These are phyloP conservation scores for Echeneis naucrates DNA, from an alignment of 2,797 vertebrate genomes.

Conservation along the genomic window DNA sequence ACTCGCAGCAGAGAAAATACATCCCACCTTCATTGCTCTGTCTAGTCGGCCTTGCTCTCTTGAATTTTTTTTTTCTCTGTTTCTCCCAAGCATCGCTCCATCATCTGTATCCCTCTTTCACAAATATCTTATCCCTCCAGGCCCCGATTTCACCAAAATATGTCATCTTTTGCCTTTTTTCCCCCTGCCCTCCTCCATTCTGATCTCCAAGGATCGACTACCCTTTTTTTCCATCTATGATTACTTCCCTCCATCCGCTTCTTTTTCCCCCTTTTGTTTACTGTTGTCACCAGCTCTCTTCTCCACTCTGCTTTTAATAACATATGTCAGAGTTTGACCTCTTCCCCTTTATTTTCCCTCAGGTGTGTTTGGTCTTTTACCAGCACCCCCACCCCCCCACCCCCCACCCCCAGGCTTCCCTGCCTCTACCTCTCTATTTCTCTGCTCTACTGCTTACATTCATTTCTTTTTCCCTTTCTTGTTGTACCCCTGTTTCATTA, in stretches of 20 bases:
- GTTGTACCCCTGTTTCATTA: constrained; percentile 68
- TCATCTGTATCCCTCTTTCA: constrained; percentile 32
- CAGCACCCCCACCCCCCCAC: background rate
- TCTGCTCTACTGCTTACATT: constrained; percentile 33
- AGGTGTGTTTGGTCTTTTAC: constrained; percentile 64
- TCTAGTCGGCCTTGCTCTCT: constrained; percentile 32
- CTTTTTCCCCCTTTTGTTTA: constrained; percentile 20
- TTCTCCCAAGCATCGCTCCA: constrained; percentile 35
- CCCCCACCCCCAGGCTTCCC: background rate
- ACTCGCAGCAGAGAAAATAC: constrained; percentile 45
- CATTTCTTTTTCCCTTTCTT: constrained; percentile 50
- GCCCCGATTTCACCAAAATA: constrained; percentile 68
- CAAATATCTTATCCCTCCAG: constrained; percentile 61
- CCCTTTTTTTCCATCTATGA: constrained; percentile 54
- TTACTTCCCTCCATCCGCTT: constrained; percentile 40
- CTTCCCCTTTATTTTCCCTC: constrained; percentile 53
- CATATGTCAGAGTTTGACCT: constrained; percentile 71
- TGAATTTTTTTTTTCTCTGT: constrained; percentile 37
- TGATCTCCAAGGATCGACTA: constrained; percentile 55
- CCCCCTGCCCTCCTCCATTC: constrained; percentile 16
- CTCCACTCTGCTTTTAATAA: constrained; percentile 68
- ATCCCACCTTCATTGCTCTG: constrained; percentile 36
- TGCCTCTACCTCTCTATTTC: constrained; percentile 22
- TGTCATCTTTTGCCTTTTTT: constrained; percentile 71
- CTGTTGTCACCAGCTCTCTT: constrained; percentile 49